Base-by-base conservation (phyloP, 2,797 vertebrate species). In the Sitta carolinensis region DNA sequence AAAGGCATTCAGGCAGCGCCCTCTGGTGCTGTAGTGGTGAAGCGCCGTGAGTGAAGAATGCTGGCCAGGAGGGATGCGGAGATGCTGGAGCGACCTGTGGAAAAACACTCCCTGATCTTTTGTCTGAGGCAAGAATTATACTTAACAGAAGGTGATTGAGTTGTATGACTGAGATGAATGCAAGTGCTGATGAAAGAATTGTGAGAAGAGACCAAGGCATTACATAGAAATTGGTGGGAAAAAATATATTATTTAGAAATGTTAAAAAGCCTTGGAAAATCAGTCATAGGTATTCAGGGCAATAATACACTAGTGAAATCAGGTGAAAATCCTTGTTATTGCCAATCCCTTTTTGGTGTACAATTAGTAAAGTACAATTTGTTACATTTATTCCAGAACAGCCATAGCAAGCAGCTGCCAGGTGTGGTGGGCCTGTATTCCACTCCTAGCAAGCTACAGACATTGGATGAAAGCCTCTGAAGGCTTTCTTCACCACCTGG, bases 1-100 rank as follows among this genome's bases (percentile, higher is more conserved):
- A 87, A 45, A 90, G 83, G 21, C 62, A 76, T 97, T 92, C 94
- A 13, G 76, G 70, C 70, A 43, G 81, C 81, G 48, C 97, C 11
- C 95, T 97, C 97, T 96, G 85, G 94, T 95, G 97, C 92, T 51
- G 36, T 50, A 84, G 43, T 3, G 10, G 7, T 42, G 84, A 51
- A 79, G 13, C 3, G 36, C 73, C 19, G 13, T n/a, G 20, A 23
- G 14, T 5, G 3, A 7, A 48, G 29, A 34, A 2, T 6, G n/a
- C 51, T 6, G 70, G 15, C 47, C 3, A 27, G 30, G 38, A 47
- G 64, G 45, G 61, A 27, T 27, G 34, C 21, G 43, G 50, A 26
- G 55, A 9, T 36, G 55, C 32, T 7, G n/a, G 17, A 11, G 30
- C 3, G 21, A 59, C 57, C 42, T 15, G 27, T 4, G 3, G 43